Evolutionary conservation across 1,140 invertebrate genomes (phyloP), one percentile per base, ranked within the genome.

Genomic region (Proctacanthus coquilletti): DNA sequence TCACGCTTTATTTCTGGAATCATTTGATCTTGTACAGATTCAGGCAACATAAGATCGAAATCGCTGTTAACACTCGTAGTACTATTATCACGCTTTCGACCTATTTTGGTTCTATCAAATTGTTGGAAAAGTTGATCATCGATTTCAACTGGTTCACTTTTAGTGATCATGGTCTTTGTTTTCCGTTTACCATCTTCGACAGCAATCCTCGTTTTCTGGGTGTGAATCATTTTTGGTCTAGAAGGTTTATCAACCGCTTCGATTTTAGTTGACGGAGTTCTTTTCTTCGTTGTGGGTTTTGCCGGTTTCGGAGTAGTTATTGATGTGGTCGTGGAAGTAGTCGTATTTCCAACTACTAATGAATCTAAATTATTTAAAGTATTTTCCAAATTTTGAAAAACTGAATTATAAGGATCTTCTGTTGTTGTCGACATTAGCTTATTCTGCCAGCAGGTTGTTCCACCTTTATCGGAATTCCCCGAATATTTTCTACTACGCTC

Each of bases 191-290:
- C 65, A 42, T 68, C 68, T 13, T 51, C 62, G 2, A 68, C 62
- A 2, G 70, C 56, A 3, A 71, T 65, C 35, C 68, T 58, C 2
- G 69, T 70, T 46, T 75, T 76, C 50, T 76, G 73, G 0, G 76
- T 80, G 44, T 79, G 77, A 42, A 80, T 80, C 76, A 80, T 80
- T 45, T 75, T 72, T 1, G 76, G 77, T 27, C 75, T 25, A 25
- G 6, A 25, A 25, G 23, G 6, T 8, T 25, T 25, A 25, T 25
- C n/a, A 25, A n/a, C n/a, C 6, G 23, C 6, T 8, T n/a, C 23
- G 23, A 25, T 25, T 25, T 25, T 25, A 25, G 6, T 25, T 25
- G 23, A 25, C n/a, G 6, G 6, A 25, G n/a, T 25, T 25, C n/a
- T 6, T 25, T 25, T 6, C 6, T n/a, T 25, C 23, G 34, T 9